Evolutionary conservation across 2,113 vertebrate genomes (phyloP).

Genomic region (Dunckerocampus dactyliophorus): DNA sequence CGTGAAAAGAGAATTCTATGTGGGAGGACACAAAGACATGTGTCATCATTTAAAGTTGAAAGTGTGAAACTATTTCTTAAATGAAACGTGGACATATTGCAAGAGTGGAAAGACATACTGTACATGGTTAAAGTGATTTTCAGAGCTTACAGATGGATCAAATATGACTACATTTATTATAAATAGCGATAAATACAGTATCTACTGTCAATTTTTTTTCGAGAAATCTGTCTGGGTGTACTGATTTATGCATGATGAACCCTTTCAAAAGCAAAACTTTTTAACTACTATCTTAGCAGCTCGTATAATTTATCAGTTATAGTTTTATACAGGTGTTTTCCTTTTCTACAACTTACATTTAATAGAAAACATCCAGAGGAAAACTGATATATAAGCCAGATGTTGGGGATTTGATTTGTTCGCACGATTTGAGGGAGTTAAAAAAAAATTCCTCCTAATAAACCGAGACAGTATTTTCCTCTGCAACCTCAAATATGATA

Average conservation of each 20-base stretch:
- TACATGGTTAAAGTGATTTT: too few species aligned
- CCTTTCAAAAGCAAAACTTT: not conserved
- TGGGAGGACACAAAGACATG: too few species aligned
- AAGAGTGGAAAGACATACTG: too few species aligned
- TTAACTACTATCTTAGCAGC: not conserved
- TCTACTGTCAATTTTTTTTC: not conserved
- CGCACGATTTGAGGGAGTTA: conserved; percentile 20
- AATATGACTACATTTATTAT: too few species aligned
- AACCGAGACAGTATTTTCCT: conserved; percentile 43
- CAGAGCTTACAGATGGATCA: too few species aligned
- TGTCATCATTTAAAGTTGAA: too few species aligned
- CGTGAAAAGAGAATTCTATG: too few species aligned
- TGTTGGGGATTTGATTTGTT: conserved; percentile 30
- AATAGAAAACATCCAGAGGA: conserved; percentile 27
- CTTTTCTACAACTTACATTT: conserved; percentile 8
- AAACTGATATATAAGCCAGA: conserved; percentile 13
- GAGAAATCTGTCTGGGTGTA: not conserved
- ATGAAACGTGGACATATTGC: too few species aligned
- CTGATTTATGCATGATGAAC: conserved; percentile 16
- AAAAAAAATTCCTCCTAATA: conserved; percentile 46
- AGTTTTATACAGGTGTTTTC: conserved; percentile 4
- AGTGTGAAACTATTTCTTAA: too few species aligned
- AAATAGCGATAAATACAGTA: too few species aligned
- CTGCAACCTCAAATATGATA: conserved; percentile 50
- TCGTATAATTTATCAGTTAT: not conserved